phyloP scores from a whole-genome alignment of 2,797 vertebrate genomes.

The Hemitrygon akajei region DNA sequence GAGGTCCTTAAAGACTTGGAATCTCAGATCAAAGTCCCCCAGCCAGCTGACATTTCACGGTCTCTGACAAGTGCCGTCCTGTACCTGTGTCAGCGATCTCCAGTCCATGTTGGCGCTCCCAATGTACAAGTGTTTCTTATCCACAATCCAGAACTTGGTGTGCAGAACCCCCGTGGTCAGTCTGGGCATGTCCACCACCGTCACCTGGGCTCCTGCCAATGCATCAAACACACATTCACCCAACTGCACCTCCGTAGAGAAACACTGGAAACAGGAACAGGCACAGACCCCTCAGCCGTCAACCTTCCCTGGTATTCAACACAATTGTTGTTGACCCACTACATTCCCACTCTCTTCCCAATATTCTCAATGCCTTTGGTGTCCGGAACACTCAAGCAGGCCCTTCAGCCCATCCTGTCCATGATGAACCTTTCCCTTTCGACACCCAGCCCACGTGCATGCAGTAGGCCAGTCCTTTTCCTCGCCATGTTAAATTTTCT shows the following conservation, averaged over 20 bases:
- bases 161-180: slow-evolving; percentile 80
- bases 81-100: slow-evolving; percentile 85
- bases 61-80: background rate
- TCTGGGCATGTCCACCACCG: slow-evolving; percentile 66
- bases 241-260: background rate
- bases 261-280: background rate
- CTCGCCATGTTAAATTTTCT: too few relatives aligned
- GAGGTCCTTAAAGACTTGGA: too few relatives aligned
- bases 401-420: too few relatives aligned
- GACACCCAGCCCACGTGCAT: too few relatives aligned
- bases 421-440: too few relatives aligned
- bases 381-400: too few relatives aligned
- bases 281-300: background rate
- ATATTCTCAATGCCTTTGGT: too few relatives aligned
- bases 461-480: too few relatives aligned
- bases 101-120: slow-evolving; percentile 97
- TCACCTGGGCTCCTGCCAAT: slow-evolving; percentile 68
- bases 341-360: too few relatives aligned
- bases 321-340: too few relatives aligned
- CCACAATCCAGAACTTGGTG: slow-evolving; percentile 90
- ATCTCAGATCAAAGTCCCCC: too few relatives aligned
- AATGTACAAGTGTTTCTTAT: slow-evolving; percentile 77
- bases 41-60: background rate
- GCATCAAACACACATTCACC: background rate
- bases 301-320: too few relatives aligned